Evolutionary conservation across 2,113 vertebrate genomes (phyloP).

Genomic region (Poicephalus meyeri): DNA sequence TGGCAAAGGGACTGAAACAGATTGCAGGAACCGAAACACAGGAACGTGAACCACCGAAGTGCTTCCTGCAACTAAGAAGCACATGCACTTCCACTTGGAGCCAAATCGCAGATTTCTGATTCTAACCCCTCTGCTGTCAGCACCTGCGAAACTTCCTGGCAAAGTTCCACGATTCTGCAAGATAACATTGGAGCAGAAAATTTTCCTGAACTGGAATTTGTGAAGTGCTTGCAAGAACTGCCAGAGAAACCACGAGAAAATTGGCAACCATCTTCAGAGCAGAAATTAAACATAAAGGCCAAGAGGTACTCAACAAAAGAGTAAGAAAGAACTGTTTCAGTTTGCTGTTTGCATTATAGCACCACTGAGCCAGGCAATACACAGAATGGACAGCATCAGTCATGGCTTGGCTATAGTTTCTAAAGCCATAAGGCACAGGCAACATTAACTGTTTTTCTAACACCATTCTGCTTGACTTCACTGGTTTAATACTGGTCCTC

Average conservation of each 20-base stretch:
- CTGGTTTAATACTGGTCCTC: neutral
- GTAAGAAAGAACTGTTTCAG: neutral
- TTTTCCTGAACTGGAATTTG: neutral
- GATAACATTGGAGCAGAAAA: neutral
- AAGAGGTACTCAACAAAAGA: neutral
- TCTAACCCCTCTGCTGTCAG: neutral
- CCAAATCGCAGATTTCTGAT: neutral
- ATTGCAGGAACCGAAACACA: neutral
- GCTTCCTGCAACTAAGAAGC: neutral
- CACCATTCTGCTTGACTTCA: neutral
- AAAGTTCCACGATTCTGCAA: neutral
- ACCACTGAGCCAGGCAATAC: neutral
- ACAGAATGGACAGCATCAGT: neutral
- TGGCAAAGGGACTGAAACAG: neutral
- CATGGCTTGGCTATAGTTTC: neutral
- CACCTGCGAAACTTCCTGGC: constrained; percentile 7
- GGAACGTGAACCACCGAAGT: neutral
- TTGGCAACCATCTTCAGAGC: neutral
- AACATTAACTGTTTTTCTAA: neutral
- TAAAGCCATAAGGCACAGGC: neutral
- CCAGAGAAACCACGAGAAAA: neutral
- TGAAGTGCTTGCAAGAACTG: neutral
- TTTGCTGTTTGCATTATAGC: neutral
- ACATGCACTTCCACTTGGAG: neutral
- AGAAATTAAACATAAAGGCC: neutral